These are phyloP conservation scores for Araneus ventricosus DNA, from an alignment of 1,140 invertebrate species.

Conservation along the genomic window DNA sequence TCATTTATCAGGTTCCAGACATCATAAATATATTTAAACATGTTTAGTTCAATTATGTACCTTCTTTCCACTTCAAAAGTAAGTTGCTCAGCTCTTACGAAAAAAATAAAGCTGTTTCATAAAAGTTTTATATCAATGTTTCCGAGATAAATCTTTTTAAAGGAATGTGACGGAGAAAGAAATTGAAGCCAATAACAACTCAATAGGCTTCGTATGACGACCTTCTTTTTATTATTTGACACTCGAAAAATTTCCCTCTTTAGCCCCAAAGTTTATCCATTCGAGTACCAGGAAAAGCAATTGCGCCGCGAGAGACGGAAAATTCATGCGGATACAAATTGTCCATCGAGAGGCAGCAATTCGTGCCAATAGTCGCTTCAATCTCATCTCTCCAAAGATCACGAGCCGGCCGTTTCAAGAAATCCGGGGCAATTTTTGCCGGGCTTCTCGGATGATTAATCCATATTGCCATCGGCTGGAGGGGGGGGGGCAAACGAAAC, in stretches of 20 bases:
- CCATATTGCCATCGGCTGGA: neutral
- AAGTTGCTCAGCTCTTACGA: too few relatives aligned
- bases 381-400: slow-evolving; percentile 34
- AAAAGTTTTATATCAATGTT: neutral
- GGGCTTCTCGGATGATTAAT: slow-evolving; percentile 35
- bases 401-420: slow-evolving; percentile 12
- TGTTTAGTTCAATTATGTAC: too few relatives aligned
- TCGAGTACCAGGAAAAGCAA: neutral
- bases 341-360: slow-evolving; percentile 2
- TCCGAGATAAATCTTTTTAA: neutral
- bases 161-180: neutral
- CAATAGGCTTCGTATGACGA: neutral
- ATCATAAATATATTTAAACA: too few relatives aligned
- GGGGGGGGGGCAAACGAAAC: slow-evolving; percentile 33
- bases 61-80: too few relatives aligned
- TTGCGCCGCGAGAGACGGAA: neutral
- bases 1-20: too few relatives aligned
- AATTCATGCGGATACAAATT: neutral
- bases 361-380: slow-evolving; percentile 24
- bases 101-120: too few relatives aligned
- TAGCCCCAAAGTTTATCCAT: slow-evolving; percentile 6
- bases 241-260: neutral
- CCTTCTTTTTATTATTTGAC: neutral
- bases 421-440: slow-evolving; percentile 2
- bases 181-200: neutral